A percentile compares a stretch with the other conserved stretches of the same genome.
Conservation (phyloP, 1,140 invertebrate genomes). For the Bicyclus anynana region DNA sequence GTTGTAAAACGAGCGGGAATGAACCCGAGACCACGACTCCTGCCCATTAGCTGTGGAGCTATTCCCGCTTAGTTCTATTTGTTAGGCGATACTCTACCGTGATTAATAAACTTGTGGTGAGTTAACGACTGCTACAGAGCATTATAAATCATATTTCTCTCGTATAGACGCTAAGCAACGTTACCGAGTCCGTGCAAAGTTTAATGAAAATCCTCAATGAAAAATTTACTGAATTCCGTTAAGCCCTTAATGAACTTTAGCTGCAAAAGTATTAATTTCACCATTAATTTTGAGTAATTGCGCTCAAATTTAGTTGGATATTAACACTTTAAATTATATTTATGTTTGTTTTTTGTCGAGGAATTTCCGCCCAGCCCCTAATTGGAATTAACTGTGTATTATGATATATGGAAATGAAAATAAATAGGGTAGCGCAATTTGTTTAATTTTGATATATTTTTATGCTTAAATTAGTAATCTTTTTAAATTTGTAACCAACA, state of each 20-base stretch:
- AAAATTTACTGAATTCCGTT: constrained; percentile 19
- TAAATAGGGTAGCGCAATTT: constrained; percentile 36
- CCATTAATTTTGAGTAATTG: constrained; percentile 74
- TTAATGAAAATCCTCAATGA: constrained; percentile 13
- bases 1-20: no score
- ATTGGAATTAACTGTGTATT: constrained; percentile 62
- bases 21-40: no score
- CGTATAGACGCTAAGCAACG: not conserved
- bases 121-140: no score
- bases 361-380: constrained; percentile 52
- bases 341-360: constrained; percentile 57
- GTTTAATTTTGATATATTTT: constrained; percentile 23
- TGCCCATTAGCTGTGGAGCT: no score
- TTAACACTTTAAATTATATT: constrained; percentile 66
- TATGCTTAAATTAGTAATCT: not conserved
- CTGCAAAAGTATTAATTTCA: constrained; percentile 75
- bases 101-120: no score
- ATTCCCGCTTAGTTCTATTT: no score
- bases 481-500: no score
- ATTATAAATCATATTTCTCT: constrained; percentile 1
- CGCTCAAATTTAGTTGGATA: constrained; percentile 58
- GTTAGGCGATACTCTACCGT: no score
- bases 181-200: constrained; percentile 6
- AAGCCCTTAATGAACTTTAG: constrained; percentile 60
- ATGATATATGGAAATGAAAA: constrained; percentile 59